These are phyloP conservation scores for Hypsibius dujardini DNA, from an alignment of 1,140 invertebrate genomes.

Conservation along the genomic window DNA sequence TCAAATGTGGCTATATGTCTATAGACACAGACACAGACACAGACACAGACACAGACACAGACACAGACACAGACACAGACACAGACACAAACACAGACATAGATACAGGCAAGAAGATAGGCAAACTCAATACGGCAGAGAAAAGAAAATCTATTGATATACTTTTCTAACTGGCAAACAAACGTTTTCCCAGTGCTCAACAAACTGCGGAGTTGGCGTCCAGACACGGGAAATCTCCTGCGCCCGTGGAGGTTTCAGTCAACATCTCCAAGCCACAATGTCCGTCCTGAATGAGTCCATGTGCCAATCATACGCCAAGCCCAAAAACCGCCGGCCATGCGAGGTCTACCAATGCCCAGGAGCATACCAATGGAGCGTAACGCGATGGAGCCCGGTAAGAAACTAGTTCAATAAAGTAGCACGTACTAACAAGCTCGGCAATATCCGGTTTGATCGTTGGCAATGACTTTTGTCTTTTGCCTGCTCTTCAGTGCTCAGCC, in stretches of 20 bases:
- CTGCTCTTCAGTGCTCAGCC: slow-evolving; percentile 22
- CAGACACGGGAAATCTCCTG: slow-evolving; percentile 40
- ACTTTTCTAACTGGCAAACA: not conserved
- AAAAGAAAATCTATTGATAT: not conserved
- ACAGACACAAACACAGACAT: too few species aligned
- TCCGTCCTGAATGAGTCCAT: not conserved
- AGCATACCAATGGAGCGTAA: not conserved
- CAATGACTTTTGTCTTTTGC: not conserved
- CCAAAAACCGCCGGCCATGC: not conserved
- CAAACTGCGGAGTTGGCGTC: slow-evolving; percentile 41
- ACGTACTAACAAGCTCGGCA: not conserved
- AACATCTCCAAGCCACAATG: slow-evolving; percentile 1
- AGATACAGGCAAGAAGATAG: too few species aligned
- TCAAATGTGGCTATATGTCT: not conserved
- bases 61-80: too few species aligned
- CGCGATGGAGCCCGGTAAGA: not conserved
- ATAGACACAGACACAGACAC: too few species aligned
- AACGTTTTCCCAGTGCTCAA: slow-evolving; percentile 32
- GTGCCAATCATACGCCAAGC: not conserved
- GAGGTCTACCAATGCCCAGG: not conserved
- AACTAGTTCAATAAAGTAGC: not conserved
- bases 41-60: too few species aligned
- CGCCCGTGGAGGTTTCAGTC: slow-evolving; percentile 4
- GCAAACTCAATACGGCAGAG: too few species aligned
- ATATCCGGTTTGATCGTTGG: not conserved